A percentile compares a stretch with the other conserved stretches of the same genome.
Conservation (phyloP, 2,113 vertebrate genomes). For the Ellobius talpinus region DNA sequence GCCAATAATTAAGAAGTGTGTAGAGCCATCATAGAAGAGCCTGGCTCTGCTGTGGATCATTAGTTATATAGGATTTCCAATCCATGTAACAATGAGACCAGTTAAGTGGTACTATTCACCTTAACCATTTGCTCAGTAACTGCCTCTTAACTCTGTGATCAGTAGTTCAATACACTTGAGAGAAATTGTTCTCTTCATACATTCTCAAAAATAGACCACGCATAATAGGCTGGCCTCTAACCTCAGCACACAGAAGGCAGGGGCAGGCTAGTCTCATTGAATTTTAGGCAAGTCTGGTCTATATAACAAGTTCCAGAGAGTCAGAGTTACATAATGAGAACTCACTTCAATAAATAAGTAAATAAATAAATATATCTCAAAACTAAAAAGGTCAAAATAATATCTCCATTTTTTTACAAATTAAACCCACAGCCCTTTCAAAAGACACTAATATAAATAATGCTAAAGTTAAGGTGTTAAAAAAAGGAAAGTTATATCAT, state of each 20-base stretch:
- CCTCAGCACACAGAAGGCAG: not conserved
- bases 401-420: not conserved
- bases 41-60: not conserved
- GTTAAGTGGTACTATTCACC: not conserved
- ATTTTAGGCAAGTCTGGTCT: not conserved
- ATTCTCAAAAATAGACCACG: not conserved
- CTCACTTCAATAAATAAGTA: not conserved
- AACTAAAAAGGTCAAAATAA: constrained; percentile 25
- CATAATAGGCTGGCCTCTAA: not conserved
- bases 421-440: not conserved
- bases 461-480: not conserved
- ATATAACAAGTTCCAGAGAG: not conserved
- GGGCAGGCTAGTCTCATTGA: not conserved
- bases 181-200: not conserved
- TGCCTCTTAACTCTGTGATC: not conserved
- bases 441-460: not conserved
- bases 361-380: not conserved
- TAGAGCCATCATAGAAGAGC: not conserved
- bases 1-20: not conserved
- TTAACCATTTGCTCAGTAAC: constrained; percentile 40
- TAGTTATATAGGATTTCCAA: constrained; percentile 62
- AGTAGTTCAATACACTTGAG: constrained; percentile 7
- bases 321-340: not conserved
- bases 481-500: not conserved
- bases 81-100: constrained; percentile 40